phyloP scores from a whole-genome alignment of 2,888 invertebrate species.

The Chironomus riparius region DNA sequence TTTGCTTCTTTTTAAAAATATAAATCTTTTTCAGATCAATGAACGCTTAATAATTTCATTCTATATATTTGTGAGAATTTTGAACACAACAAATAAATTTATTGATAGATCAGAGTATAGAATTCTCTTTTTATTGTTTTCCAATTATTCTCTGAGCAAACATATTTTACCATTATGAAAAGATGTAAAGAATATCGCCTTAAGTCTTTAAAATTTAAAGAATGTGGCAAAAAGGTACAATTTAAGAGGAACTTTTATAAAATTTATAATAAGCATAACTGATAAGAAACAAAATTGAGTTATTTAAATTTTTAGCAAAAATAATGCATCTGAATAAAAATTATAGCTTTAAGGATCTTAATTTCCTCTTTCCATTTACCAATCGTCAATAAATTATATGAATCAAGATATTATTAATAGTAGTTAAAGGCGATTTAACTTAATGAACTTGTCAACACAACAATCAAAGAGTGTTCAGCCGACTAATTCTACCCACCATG shows the following conservation, averaged over 20 bases:
- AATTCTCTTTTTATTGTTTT: background rate
- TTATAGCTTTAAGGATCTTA: background rate
- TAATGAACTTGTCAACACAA: conserved; percentile 7
- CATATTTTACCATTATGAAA: background rate
- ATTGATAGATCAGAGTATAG: background rate
- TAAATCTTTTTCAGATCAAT: background rate
- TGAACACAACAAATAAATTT: background rate
- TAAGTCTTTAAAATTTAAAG: background rate
- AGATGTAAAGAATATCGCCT: background rate
- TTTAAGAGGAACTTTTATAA: background rate
- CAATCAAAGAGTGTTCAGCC: no score
- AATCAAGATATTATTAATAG: background rate
- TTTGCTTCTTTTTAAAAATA: background rate
- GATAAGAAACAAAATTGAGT: background rate
- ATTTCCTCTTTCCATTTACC: no score
- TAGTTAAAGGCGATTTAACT: background rate
- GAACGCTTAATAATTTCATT: conserved; percentile 12
- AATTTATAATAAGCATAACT: background rate
- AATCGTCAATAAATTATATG: background rate
- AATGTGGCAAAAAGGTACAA: background rate
- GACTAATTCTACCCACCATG: no score
- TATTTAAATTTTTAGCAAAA: background rate
- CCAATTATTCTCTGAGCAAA: background rate
- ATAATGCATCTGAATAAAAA: background rate
- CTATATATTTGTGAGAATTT: no score